These are phyloP conservation scores for Pitta sordida DNA, from an alignment of 2,113 vertebrate genomes.

Conservation along the genomic window DNA sequence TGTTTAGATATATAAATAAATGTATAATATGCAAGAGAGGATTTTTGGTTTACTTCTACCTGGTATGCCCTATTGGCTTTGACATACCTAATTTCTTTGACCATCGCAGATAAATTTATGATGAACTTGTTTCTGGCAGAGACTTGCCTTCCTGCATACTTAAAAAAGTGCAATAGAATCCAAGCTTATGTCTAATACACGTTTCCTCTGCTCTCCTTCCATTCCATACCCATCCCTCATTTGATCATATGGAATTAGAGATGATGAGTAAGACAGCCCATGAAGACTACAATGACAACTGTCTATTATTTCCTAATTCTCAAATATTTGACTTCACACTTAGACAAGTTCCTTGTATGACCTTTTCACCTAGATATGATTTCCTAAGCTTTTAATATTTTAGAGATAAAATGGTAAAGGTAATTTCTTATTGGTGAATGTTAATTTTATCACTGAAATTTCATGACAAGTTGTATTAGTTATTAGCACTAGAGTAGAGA, in stretches of 20 bases:
- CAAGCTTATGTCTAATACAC: not conserved
- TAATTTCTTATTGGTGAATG: not conserved
- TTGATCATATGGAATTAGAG: not conserved
- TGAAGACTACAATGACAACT: not conserved
- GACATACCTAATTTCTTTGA: not conserved
- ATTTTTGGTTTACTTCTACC: not conserved
- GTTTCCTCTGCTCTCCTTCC: not conserved
- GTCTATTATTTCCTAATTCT: not conserved
- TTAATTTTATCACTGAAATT: not conserved
- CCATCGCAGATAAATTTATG: not conserved
- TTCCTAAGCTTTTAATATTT: not conserved
- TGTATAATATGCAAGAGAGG: no score
- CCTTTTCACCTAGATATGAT: not conserved
- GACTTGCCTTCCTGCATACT: not conserved
- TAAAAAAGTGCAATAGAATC: not conserved
- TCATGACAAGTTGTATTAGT: not conserved
- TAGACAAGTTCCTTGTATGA: not conserved
- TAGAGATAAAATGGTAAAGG: not conserved
- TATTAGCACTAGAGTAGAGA: not conserved
- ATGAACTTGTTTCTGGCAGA: not conserved
- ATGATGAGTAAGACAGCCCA: not conserved
- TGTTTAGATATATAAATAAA: not conserved
- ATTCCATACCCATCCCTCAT: not conserved
- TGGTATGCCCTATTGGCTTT: not conserved
- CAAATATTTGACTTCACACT: not conserved